Evolutionary conservation across 2,113 vertebrate species (phyloP).

Genomic region (Cisticola juncidis): DNA sequence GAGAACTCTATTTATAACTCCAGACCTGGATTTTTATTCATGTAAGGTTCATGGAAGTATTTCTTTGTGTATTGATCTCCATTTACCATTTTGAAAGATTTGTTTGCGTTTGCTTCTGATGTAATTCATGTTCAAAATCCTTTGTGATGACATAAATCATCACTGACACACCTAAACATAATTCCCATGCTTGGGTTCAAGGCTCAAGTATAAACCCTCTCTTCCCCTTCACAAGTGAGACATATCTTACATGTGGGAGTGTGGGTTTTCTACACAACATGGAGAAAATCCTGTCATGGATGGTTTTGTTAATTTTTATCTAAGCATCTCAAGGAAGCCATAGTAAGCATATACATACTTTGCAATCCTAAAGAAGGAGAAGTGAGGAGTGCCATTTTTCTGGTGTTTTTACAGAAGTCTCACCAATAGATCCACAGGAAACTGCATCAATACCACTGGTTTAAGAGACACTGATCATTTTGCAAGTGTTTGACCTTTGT

Average conservation of each 20-base stretch:
- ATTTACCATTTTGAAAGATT: neutral
- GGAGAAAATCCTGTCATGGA: neutral
- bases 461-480: neutral
- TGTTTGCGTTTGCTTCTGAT: neutral
- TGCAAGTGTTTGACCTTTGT: neutral
- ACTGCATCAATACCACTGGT: neutral
- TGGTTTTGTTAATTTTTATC: neutral
- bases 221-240: neutral
- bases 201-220: neutral
- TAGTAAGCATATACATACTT: neutral
- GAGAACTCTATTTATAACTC: neutral
- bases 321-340: neutral
- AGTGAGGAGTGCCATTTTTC: neutral
- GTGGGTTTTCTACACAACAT: neutral
- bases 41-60: neutral
- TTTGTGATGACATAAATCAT: neutral
- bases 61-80: neutral
- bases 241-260: rapidly evolving
- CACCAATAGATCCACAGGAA: neutral
- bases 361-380: neutral
- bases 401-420: neutral
- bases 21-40: neutral
- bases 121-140: neutral
- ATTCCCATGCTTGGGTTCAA: neutral
- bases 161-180: neutral